These are phyloP conservation scores for Aphidius gifuensis DNA, from an alignment of 1,140 invertebrate species.

Conservation along the genomic window DNA sequence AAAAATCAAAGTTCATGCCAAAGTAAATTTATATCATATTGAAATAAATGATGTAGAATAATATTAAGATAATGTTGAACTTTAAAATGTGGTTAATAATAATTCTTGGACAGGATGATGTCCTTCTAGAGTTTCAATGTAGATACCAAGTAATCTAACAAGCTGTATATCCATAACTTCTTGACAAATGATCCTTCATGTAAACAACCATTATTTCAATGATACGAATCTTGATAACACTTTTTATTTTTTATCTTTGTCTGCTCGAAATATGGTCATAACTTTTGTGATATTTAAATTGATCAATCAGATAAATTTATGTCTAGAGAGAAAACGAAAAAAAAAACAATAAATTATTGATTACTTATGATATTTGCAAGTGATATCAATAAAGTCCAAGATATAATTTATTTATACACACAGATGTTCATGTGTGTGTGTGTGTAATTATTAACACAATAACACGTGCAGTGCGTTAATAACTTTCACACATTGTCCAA, in stretches of 20 bases:
- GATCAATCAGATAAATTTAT: too few species aligned
- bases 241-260: not conserved
- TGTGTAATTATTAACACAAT: too few species aligned
- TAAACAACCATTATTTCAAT: conserved; percentile 18
- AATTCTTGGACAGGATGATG: not conserved
- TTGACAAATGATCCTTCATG: conserved; percentile 22
- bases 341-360: too few species aligned
- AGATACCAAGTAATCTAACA: conserved; percentile 10
- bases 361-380: too few species aligned
- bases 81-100: conserved; percentile 10
- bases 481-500: conserved; percentile 11
- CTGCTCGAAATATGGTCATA: not conserved
- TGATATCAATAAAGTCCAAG: too few species aligned
- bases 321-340: too few species aligned
- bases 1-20: not conserved
- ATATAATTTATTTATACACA: too few species aligned
- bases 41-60: conserved; percentile 17
- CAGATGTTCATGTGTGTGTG: too few species aligned
- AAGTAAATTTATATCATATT: conserved; percentile 2
- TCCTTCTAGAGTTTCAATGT: conserved; percentile 19
- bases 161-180: conserved; percentile 4
- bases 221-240: not conserved
- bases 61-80: not conserved
- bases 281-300: too few species aligned
- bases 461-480: not conserved